Base-by-base conservation (phyloP, 2,113 vertebrate species). In the Sylvilagus bachmani region DNA sequence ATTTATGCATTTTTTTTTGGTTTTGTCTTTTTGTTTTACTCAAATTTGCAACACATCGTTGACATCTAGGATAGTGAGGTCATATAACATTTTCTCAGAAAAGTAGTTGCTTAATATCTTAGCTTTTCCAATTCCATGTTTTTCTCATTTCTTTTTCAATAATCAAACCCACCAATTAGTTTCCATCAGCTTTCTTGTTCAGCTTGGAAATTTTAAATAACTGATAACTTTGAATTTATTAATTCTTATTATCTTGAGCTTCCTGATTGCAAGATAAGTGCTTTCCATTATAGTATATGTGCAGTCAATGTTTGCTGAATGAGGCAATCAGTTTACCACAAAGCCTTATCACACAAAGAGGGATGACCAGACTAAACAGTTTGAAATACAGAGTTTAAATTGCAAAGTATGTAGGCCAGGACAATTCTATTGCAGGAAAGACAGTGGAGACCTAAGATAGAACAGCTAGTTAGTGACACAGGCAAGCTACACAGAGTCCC, bases 191-290 rank as follows among this genome's bases (percentile, higher is more conserved):
- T 93, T 88, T 86, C 81, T 83, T 88, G 10, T 90, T 92, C 33
- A 62, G 10, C 36, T 86, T 89, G 44, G 61, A 94, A 89, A 31
- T 94, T 91, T 67, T 53, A 90, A 85, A 70, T 51, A 82, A 31
- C 27, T 88, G 22, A 29, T 19, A 81, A 79, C 21, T n/a, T 83
- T 58, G 38, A 90, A 67, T 31, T 89, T 53, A 94, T 31, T 92
- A 78, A 86, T 53, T 83, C 19, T 95, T 80, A 79, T 27, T 73
- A 84, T 51, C 6, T 21, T 69, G n/a, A n/a, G 8, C 10, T 89
- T 17, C 75, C 12, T 70, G 31, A 16, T 1, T 10, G 25, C 64
- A 49, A 69, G 11, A 74, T 44, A 70, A 55, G 8, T 81, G 19
- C 16, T 74, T 94, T 89, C 14, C 66, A 44, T 66, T n/a, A 61